Percentiles rank a stretch among this genome's conserved stretches.
phyloP scores from a whole-genome alignment of 2,888 invertebrate genomes.

The Capitulum mitella region DNA sequence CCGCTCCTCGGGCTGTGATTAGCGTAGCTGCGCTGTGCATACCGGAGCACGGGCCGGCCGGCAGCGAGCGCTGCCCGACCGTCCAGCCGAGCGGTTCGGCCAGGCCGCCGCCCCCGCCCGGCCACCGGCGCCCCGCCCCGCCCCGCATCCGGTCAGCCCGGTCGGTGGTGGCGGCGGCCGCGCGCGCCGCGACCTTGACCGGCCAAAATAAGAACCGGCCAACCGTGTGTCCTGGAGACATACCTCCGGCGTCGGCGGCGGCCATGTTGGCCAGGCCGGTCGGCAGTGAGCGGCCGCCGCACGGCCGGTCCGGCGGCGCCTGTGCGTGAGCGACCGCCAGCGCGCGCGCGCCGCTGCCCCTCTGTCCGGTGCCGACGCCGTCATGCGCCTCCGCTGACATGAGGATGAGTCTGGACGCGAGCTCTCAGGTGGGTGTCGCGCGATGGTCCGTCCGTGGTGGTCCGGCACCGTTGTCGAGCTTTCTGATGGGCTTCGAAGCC shows the following conservation, averaged over 20 bases:
- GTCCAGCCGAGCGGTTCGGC: too few relatives aligned
- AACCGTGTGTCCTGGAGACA: neutral
- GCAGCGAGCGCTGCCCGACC: too few relatives aligned
- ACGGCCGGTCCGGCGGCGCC: neutral
- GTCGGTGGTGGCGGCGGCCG: too few relatives aligned
- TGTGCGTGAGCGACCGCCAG: neutral
- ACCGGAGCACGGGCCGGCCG: neutral
- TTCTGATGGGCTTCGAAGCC: too few relatives aligned
- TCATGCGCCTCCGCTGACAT: neutral
- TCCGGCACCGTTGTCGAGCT: too few relatives aligned
- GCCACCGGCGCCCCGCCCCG: too few relatives aligned
- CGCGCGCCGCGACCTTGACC: neutral
- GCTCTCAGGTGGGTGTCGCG: neutral
- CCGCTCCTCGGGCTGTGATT: neutral
- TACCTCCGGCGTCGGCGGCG: neutral
- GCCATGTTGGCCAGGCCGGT: neutral
- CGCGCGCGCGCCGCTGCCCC: neutral
- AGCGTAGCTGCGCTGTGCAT: neutral
- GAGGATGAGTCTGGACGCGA: neutral
- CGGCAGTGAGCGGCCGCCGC: neutral
- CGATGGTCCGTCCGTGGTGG: too few relatives aligned
- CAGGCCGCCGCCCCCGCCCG: too few relatives aligned
- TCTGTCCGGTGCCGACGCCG: neutral
- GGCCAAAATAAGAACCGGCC: conserved; percentile 2
- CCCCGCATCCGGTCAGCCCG: too few relatives aligned